Evolutionary conservation across 2,888 invertebrate species (phyloP), one percentile per base, ranked within the genome.

Genomic region (Kryphioiulus occultus): DNA sequence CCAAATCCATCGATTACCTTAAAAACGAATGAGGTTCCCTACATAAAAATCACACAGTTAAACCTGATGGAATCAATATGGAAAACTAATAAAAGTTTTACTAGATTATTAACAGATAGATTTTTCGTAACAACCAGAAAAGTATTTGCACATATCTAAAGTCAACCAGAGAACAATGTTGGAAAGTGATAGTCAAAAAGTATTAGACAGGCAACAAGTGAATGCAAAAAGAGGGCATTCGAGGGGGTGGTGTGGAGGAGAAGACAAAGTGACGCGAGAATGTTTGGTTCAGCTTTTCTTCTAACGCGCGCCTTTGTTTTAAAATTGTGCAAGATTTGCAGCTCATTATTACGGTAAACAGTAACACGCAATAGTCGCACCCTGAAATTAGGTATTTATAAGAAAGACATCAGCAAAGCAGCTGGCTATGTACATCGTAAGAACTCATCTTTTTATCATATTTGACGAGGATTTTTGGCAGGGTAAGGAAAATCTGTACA

Each of bases 171-270:
- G 86, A 86, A 86, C 86, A 86, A 85, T 86, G 44, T 53, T 53
- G 59, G 59, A 86, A 53, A 86, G 32, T 86, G 86, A 86, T 86
- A 47, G 86, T 86, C 86, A 86, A 86, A 35, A 86, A 86, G 86
- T 85, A 85, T 85, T n/a, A 82, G 82, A 87, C 87, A 87, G 87
- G 87, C 87, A 68, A 87, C 87, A 78, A 87, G 87, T 87, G 87
- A 86, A 68, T 87, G 87, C 39, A 87, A 44, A 42, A 78, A 35
- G 44, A 82, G 87, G 82, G 78, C 78, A 78, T 78, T 35, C 42
- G 82, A 87, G 35, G 26, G 35, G 26, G 85, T 85, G 85, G 44
- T 42, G 85, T 39, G 12, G 85, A 44, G 42, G 42, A 85, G 22
- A 42, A 44, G 42, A 85, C 39, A 39, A 35, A 85, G 85, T 85